A percentile compares a stretch with the other conserved stretches of the same genome.
Evolutionary conservation across 1,140 invertebrate species (phyloP).

Genomic region (Anadara kagoshimensis): DNA sequence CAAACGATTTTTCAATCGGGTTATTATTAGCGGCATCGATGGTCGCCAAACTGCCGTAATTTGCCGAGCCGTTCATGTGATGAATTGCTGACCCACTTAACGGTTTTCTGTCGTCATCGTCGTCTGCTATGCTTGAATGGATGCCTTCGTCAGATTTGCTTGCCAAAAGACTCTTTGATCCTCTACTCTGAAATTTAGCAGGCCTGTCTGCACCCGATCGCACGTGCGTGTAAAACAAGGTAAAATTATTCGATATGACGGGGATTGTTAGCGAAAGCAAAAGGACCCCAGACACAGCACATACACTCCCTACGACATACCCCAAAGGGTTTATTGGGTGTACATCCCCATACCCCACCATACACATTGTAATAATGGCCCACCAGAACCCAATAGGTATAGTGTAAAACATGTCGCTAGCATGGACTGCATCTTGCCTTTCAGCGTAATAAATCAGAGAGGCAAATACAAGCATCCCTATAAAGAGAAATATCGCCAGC

Average conservation of each 20-base stretch:
- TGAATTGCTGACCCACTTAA: constrained; percentile 59
- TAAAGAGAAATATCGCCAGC: constrained; percentile 96
- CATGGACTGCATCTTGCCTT: constrained; percentile 73
- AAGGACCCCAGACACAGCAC: constrained; percentile 65
- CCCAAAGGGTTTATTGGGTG: constrained; percentile 76
- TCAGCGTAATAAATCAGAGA: constrained; percentile 98
- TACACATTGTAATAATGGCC: constrained; percentile 78
- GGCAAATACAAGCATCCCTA: constrained; percentile 98
- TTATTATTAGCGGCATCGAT: constrained; percentile 27
- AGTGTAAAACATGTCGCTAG: constrained; percentile 62
- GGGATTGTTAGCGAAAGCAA: constrained; percentile 69
- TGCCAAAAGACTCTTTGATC: constrained; percentile 31
- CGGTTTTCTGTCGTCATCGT: constrained; percentile 42
- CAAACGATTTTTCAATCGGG: constrained; percentile 51
- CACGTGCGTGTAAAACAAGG: constrained; percentile 68
- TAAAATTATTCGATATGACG: constrained; percentile 71
- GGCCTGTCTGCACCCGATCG: constrained; percentile 50
- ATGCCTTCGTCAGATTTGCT: constrained; percentile 29
- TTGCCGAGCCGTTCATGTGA: constrained; percentile 60
- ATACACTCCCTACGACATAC: constrained; percentile 67
- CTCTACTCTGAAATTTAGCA: constrained; percentile 22
- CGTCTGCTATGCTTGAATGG: constrained; percentile 25
- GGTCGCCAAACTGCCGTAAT: constrained; percentile 26
- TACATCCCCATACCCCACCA: constrained; percentile 75
- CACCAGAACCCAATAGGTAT: constrained; percentile 76